Evolutionary conservation across 2,797 vertebrate species (phyloP).

Genomic region (Halcyon chelicuti): DNA sequence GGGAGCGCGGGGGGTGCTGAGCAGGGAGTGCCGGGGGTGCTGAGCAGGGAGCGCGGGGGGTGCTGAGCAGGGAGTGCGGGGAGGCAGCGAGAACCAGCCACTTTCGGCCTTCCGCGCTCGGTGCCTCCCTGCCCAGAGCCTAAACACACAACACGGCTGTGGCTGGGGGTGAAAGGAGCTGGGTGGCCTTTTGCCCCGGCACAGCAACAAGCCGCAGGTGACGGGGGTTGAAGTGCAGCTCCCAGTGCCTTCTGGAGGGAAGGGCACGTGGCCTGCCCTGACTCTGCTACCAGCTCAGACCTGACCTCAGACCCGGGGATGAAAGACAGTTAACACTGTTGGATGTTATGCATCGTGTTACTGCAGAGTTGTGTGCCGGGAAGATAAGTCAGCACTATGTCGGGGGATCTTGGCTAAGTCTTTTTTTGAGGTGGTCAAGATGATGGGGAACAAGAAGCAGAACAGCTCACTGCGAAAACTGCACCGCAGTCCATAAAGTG

Average conservation of each 20-base stretch:
- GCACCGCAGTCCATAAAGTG: background rate
- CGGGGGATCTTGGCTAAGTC: background rate
- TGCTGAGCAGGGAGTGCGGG: too few species aligned
- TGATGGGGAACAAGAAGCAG: background rate
- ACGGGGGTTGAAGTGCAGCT: background rate
- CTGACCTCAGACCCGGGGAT: rapidly evolving
- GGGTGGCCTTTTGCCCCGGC: background rate
- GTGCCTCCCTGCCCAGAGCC: too few species aligned
- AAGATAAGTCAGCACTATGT: rapidly evolving
- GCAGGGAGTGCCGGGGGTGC: too few species aligned
- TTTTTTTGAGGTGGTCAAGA: background rate
- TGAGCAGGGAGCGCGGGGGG: too few species aligned
- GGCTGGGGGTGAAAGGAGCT: background rate
- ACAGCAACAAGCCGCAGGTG: rapidly evolving
- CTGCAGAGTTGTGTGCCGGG: background rate
- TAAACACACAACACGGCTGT: rapidly evolving
- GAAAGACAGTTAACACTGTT: rapidly evolving
- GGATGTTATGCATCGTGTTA: background rate
- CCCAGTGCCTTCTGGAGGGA: background rate
- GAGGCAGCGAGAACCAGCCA: too few species aligned
- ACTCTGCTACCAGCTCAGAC: background rate
- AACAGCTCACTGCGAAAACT: background rate
- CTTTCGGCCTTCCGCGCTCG: too few species aligned
- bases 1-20: background rate
- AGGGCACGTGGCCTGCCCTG: rapidly evolving